phyloP scores from a whole-genome alignment of 2,113 vertebrate species.

The Nematolebias whitei region DNA sequence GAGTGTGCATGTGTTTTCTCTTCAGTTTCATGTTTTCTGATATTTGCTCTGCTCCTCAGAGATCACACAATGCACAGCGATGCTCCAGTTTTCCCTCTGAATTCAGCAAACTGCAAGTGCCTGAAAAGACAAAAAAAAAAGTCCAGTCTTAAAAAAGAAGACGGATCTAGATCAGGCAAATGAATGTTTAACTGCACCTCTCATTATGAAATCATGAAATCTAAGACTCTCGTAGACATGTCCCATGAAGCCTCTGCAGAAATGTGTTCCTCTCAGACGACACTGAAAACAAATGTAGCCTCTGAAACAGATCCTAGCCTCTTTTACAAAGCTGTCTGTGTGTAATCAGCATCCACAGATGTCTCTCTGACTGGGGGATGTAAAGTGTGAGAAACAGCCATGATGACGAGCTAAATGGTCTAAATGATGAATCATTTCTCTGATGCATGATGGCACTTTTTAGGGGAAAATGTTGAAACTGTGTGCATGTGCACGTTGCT shows the following conservation, averaged over 20 bases:
- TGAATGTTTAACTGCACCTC: slow-evolving; percentile 54
- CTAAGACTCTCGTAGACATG: slow-evolving; percentile 23
- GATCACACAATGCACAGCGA: slow-evolving; percentile 37
- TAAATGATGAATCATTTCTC: slow-evolving; percentile 28
- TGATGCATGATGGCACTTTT: slow-evolving; percentile 35
- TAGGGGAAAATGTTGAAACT: slow-evolving; percentile 27
- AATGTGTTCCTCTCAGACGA: slow-evolving; percentile 3
- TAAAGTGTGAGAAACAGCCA: slow-evolving; percentile 39
- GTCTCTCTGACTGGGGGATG: not conserved
- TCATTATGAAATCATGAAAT: slow-evolving; percentile 60
- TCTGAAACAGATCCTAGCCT: not conserved
- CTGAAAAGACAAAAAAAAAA: slow-evolving; percentile 1
- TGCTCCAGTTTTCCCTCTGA: slow-evolving; percentile 45
- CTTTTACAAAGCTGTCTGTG: not conserved
- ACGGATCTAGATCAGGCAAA: slow-evolving; percentile 45
- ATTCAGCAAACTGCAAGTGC: slow-evolving; percentile 29
- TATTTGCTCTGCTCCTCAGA: slow-evolving; percentile 52
- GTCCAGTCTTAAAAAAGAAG: slow-evolving; percentile 17
- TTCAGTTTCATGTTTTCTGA: slow-evolving; percentile 24
- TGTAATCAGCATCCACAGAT: slow-evolving; percentile 1
- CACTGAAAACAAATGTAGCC: slow-evolving; percentile 1
- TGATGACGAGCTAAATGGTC: slow-evolving; percentile 38
- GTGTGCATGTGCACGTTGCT: slow-evolving; percentile 16
- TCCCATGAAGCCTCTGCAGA: slow-evolving; percentile 21
- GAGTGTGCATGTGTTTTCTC: slow-evolving; percentile 14